Base-by-base conservation (phyloP, 2,797 vertebrate species). In the Labroides dimidiatus region DNA sequence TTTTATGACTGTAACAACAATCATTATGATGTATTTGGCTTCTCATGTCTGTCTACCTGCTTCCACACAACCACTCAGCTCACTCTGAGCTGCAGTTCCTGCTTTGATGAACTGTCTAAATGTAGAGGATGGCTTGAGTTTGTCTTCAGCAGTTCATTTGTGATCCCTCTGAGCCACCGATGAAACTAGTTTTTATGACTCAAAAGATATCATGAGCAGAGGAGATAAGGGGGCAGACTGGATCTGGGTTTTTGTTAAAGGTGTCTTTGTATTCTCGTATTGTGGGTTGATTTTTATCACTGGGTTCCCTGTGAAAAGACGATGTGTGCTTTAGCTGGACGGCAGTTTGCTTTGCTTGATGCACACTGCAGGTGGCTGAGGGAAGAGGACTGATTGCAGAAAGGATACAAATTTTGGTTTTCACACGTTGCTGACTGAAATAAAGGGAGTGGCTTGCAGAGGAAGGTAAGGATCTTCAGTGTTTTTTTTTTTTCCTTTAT, bases 241-340 rank as follows among this genome's bases (percentile, higher is more conserved):
- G 90, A 91, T 92, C 91, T 82, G 65, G 69, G 78, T 64, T 84
- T 88, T 90, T 90, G 80, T 93, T 90, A 84, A 80, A 77, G 74
- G 59, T 84, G 79, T 84, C 89, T 91, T 91, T 90, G 87, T 90
- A 68, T 84, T 77, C 74, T 67, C 71, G 78, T 84, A 66, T 90
- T 82, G 80, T 81, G 81, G 84, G 81, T 76, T 85, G 85, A 93
- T 91, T 88, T 92, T 87, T 88, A 92, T 92, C 92, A 75, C 71
- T 4, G 51, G 59, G 73, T 84, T 85, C 66, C 65, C 80, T 47
- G 33, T 92, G 72, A 89, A 92, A 89, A 92, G 88, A 87, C 81
- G 80, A 87, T 79, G 73, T 89, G 85, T 88, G 87, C 85, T 87
- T 89, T 81, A 73, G 69, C 72, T 69, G 68, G 65, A 80, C 36